Evolutionary conservation across 2,797 vertebrate genomes (phyloP).

Genomic region (Sebastes kiyomatsui): DNA sequence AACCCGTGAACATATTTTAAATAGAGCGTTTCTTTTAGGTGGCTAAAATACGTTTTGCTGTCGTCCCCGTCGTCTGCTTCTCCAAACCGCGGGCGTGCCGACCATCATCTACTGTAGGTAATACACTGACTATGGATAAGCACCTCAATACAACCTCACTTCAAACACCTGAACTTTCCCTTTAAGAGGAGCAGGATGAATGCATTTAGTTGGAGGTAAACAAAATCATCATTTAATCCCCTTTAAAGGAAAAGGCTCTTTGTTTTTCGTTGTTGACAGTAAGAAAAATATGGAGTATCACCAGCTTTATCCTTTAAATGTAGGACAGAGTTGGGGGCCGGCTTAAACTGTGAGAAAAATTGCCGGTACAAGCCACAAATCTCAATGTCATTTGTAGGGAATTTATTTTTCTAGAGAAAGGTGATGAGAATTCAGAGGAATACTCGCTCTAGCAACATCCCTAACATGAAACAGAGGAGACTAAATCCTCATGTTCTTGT

Average conservation of each 20-base stretch:
- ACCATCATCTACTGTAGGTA: not conserved
- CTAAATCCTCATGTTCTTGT: not conserved
- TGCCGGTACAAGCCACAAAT: not conserved
- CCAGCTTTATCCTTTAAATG: not conserved
- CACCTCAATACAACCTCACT: too few species aligned
- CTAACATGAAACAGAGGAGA: not conserved
- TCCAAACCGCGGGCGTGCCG: not conserved
- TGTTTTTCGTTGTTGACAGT: accelerated
- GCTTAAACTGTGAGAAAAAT: not conserved
- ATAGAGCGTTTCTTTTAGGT: too few species aligned
- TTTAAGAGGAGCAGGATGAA: not conserved
- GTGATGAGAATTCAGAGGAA: not conserved
- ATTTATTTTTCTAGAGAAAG: not conserved
- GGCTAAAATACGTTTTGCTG: too few species aligned
- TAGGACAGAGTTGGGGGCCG: not conserved
- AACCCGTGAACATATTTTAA: too few species aligned
- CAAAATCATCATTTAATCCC: not conserved
- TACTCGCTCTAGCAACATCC: not conserved
- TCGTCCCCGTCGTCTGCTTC: too few species aligned
- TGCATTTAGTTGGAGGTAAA: not conserved
- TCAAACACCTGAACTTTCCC: not conserved
- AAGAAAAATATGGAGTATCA: not conserved
- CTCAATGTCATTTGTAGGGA: not conserved
- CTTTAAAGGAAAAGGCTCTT: not conserved
- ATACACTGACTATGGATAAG: too few species aligned